phyloP scores from a whole-genome alignment of 2,888 invertebrate genomes.

The Autographa gamma region DNA sequence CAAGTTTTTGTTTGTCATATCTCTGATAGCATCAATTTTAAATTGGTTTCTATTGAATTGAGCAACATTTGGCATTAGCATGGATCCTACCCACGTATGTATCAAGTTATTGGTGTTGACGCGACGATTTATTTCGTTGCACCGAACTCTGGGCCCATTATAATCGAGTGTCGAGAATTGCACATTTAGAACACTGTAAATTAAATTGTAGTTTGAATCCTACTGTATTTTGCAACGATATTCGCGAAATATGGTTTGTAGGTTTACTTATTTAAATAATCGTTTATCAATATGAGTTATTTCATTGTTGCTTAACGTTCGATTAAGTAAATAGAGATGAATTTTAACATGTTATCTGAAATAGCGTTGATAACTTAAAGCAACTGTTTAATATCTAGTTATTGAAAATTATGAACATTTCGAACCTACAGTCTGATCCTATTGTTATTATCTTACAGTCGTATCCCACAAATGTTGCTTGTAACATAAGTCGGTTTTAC shows the following conservation, averaged over 20 bases:
- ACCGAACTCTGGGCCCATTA: conserved; percentile 64
- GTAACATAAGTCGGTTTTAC: no score
- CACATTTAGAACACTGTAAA: conserved; percentile 56
- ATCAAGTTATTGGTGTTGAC: conserved; percentile 63
- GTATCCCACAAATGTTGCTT: no score
- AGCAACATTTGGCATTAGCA: conserved; percentile 66
- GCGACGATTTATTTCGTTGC: conserved; percentile 69
- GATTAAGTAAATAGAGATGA: neutral
- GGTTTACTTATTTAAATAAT: conserved; percentile 2
- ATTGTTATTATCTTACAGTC: no score
- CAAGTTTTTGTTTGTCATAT: neutral
- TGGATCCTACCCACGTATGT: conserved; percentile 68
- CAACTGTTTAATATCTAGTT: no score
- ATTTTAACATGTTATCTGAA: no score
- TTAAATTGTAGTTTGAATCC: conserved; percentile 39
- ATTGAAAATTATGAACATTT: no score
- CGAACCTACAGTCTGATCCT: no score
- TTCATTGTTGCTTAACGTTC: neutral
- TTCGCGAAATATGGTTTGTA: conserved; percentile 44
- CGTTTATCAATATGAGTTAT: neutral
- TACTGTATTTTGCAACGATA: conserved; percentile 50
- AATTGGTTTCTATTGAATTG: conserved; percentile 43
- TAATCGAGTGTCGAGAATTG: conserved; percentile 58
- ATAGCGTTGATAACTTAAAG: no score
- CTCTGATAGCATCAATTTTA: conserved; percentile 12